Evolutionary conservation across 2,888 invertebrate genomes (phyloP), one percentile per base, ranked within the genome.

Genomic region (Andrena bucephala): DNA sequence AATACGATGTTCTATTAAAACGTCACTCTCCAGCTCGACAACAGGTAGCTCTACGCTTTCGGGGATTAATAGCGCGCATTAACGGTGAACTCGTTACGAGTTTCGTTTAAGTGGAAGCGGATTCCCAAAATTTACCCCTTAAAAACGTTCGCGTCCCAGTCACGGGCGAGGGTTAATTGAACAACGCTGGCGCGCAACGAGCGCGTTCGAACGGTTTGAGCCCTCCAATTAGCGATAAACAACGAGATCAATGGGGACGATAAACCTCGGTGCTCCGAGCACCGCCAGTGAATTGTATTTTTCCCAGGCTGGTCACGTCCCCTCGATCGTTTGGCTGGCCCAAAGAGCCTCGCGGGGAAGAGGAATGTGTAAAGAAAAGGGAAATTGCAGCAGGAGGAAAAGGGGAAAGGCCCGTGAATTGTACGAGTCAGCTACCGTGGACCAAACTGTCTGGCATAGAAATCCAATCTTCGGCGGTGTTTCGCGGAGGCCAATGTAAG

Each of bases 401-500:
- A 29, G 36, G 29, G 57, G 72, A 69, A 69, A 69, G 33, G 24
- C 16, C 48, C 31, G 60, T 24, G 74, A 67, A 72, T 80, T 77
- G 71, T 42, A 62, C 69, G 73, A 72, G 79, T 77, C 76, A 82
- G 80, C 59, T 68, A 36, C 57, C 75, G 81, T 74, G 81, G 82
- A 85, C 81, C 81, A 85, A 85, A 87, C 77, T 86, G 77, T 87
- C 84, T 84, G 69, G 86, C 80, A 85, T 87, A 83, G 84, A 87
- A 88, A 89, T 88, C 85, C 86, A 89, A 89, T 87, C 81, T 85
- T 76, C 78, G 71, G 27, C 31, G 83, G 29, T 88, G 79, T 87
- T 87, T 85, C 73, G 81, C 69, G 54, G 69, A 76, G 85, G 78
- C 78, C 71, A 81, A 36, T 77, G 76, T 77, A 77, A 87, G 81